A percentile compares a stretch with the other conserved stretches of the same genome.
These are phyloP conservation scores for Drosophila infuscata DNA, from an alignment of 2,888 invertebrate genomes.

Conservation along the genomic window DNA sequence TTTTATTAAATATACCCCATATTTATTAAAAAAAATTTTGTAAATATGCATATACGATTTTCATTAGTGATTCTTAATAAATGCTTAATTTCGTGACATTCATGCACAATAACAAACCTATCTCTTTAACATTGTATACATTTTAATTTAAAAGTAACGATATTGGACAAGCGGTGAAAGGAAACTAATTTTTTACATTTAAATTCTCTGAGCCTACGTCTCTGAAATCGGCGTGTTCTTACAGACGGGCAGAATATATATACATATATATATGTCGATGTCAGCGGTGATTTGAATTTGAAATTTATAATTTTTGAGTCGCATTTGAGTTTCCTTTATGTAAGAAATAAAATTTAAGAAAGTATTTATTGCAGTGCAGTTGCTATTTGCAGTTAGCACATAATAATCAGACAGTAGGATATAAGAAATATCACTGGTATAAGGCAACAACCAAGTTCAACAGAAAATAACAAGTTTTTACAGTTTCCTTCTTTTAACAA, in stretches of 20 bases:
- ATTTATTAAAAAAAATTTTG: background rate
- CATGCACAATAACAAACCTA: background rate
- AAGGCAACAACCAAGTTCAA: constrained; percentile 7
- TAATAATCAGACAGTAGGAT: constrained; percentile 1
- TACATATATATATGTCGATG: background rate
- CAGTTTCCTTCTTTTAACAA: constrained; percentile 4
- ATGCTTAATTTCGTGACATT: background rate
- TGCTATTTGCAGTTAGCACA: constrained; percentile 26
- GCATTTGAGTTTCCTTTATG: background rate
- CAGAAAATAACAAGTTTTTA: background rate
- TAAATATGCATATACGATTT: background rate
- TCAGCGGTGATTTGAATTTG: background rate
- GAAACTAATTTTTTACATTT: background rate
- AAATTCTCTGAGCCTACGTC: background rate
- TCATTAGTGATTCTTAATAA: background rate
- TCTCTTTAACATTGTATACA: background rate
- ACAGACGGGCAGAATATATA: background rate
- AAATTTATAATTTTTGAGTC: background rate
- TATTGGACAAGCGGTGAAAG: background rate
- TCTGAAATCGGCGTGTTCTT: background rate
- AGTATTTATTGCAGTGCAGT: constrained; percentile 44
- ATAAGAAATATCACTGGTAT: constrained; percentile 48
- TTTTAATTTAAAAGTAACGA: background rate
- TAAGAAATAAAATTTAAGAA: constrained; percentile 24
- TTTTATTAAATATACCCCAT: background rate